These are phyloP conservation scores for Drosophila rufa DNA, from an alignment of 1,140 invertebrate genomes.

Conservation along the genomic window DNA sequence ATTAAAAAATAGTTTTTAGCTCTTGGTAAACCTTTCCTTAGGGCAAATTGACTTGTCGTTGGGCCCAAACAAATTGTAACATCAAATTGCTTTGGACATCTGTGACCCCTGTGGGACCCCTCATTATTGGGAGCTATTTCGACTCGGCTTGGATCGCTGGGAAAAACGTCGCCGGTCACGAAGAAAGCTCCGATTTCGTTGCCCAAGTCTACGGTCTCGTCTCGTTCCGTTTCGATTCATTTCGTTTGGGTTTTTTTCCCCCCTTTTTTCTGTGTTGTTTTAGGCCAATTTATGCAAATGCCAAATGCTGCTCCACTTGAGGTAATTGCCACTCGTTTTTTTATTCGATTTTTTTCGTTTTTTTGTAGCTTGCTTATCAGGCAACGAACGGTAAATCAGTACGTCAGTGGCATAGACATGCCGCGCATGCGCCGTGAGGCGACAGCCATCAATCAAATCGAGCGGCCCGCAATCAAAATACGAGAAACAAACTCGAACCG, in stretches of 20 bases:
- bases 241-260: constrained; percentile 28
- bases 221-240: constrained; percentile 41
- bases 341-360: constrained; percentile 20
- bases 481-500: constrained; percentile 32
- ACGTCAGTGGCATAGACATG: constrained; percentile 66
- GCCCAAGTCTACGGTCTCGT: constrained; percentile 66
- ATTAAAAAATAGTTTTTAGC: neutral
- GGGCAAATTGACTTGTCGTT: constrained; percentile 69
- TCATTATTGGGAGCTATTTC: constrained; percentile 36
- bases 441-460: constrained; percentile 83
- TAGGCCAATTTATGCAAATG: constrained; percentile 77
- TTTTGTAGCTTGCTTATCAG: constrained; percentile 59
- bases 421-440: constrained; percentile 75
- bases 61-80: constrained; percentile 69
- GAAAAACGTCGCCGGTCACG: constrained; percentile 79
- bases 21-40: neutral
- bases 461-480: constrained; percentile 68
- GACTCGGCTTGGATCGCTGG: constrained; percentile 35
- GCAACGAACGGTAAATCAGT: constrained; percentile 74
- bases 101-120: constrained; percentile 66
- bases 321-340: constrained; percentile 76
- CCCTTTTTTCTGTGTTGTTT: constrained; percentile 28
- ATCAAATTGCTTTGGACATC: constrained; percentile 71
- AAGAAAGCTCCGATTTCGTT: constrained; percentile 73
- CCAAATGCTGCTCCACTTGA: constrained; percentile 77